phyloP scores from a whole-genome alignment of 1,140 invertebrate species.

The Calephelis nemesis region DNA sequence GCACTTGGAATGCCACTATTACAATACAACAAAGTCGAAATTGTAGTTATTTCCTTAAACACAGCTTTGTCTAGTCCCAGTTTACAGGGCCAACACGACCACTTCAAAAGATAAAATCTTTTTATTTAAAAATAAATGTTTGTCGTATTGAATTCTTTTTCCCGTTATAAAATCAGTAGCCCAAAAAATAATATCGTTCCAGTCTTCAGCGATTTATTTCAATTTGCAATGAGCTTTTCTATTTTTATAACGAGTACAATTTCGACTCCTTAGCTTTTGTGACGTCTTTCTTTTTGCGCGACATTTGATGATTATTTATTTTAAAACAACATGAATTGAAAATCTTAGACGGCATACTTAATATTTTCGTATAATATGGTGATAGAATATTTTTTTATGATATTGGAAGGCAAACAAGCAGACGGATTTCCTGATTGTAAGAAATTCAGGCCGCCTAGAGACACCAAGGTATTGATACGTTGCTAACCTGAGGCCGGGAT shows the following conservation, averaged over 20 bases:
- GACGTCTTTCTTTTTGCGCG: too few relatives aligned
- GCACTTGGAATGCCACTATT: conserved; percentile 8
- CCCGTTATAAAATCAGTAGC: conserved; percentile 33
- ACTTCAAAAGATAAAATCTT: conserved; percentile 39
- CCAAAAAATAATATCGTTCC: conserved; percentile 12
- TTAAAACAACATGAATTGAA: too few relatives aligned
- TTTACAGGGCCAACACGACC: conserved; percentile 41
- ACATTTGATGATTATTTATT: too few relatives aligned
- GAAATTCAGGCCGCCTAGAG: too few relatives aligned
- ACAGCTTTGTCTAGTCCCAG: conserved; percentile 28
- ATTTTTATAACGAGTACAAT: neutral
- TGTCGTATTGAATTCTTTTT: conserved; percentile 38
- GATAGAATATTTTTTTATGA: too few relatives aligned
- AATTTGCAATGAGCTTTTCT: conserved; percentile 7
- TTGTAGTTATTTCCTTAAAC: neutral
- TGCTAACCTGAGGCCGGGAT: too few relatives aligned
- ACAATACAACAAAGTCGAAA: neutral
- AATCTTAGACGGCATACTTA: too few relatives aligned
- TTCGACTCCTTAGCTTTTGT: too few relatives aligned
- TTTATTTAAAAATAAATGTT: conserved; percentile 38
- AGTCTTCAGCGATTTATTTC: neutral
- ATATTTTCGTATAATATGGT: too few relatives aligned
- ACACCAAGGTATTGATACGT: too few relatives aligned
- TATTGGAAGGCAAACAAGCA: too few relatives aligned
- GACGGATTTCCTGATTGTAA: too few relatives aligned